Evolutionary conservation across 2,797 vertebrate genomes (phyloP), one percentile per base, ranked within the genome.

Genomic region (Melanotaenia nigrans): DNA sequence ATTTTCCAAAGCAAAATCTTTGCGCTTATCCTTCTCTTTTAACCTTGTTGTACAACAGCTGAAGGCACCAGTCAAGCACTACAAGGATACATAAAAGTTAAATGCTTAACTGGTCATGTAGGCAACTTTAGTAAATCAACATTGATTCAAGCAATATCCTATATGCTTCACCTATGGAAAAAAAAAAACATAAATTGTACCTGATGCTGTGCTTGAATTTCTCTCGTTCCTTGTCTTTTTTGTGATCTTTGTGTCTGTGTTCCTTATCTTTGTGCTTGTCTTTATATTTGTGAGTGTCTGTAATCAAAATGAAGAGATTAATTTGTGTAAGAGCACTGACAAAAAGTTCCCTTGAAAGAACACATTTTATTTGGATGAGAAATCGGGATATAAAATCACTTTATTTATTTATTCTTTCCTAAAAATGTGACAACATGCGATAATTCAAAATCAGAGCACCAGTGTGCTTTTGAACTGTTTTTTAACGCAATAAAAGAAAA

Each of bases 241-340:
- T 98, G 92, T 98, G 96, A 79, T 98, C 97, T 95, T 97, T 99
- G 91, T 97, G 96, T 87, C 95, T 94, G 89, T 97, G 96, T 79
- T 98, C 97, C 92, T 96, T 96, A 85, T 98, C 96, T 96, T 96
- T 98, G 91, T 97, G 96, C 93, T 96, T 98, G 89, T 98, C 96
- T 95, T 96, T 98, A 87, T 97, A 96, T 94, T 96, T 99, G 93
- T 98, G 96, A 91, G 94, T 93, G 88, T 97, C 97, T 97, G 91
- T 8, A n/a, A 78, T 16, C 74, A 51, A 51, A 85, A 76, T 67
- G 12, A 55, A 56, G 54, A 5, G 42, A 30, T 22, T 14, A 42
- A 11, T 20, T 38, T 20, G 22, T 25, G 22, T 54, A 32, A 32
- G 40, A 14, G n/a, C 61, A 11, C 30, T 58, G 32, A 35, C 11